These are phyloP conservation scores for Eurois occulta DNA, from an alignment of 2,888 invertebrate species.

Conservation along the genomic window DNA sequence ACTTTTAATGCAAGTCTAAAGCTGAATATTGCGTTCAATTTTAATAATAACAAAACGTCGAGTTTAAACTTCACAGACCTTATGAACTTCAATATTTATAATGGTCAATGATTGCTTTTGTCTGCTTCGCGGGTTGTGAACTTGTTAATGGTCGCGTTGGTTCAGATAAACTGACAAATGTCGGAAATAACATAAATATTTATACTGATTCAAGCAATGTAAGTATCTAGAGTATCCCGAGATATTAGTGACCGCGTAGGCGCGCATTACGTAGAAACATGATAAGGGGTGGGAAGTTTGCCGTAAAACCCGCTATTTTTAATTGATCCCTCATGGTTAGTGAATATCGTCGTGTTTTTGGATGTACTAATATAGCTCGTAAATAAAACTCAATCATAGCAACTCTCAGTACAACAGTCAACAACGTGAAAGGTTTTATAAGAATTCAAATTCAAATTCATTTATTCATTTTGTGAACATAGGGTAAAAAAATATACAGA, in stretches of 20 bases:
- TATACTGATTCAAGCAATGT: conserved; percentile 9
- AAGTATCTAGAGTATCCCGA: neutral
- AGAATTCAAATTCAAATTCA: no score
- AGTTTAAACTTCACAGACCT: neutral
- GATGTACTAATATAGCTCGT: neutral
- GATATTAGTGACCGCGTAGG: neutral
- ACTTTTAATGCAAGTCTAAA: neutral
- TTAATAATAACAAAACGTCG: neutral
- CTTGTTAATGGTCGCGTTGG: conserved; percentile 8
- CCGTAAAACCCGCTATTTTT: neutral
- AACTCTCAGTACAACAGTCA: no score
- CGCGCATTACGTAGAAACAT: neutral
- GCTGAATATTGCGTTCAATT: neutral
- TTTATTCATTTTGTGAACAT: no score
- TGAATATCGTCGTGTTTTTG: neutral
- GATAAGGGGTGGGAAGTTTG: conserved; percentile 30
- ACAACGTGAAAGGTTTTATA: no score
- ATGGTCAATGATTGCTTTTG: neutral
- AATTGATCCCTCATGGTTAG: no score
- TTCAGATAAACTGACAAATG: conserved; percentile 24
- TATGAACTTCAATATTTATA: neutral
- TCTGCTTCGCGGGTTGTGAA: conserved; percentile 11
- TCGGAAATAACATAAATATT: neutral
- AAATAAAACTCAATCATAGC: no score
- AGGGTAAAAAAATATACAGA: no score